Base-by-base conservation (phyloP, 2,797 vertebrate genomes). In the Hydrolagus colliei region DNA sequence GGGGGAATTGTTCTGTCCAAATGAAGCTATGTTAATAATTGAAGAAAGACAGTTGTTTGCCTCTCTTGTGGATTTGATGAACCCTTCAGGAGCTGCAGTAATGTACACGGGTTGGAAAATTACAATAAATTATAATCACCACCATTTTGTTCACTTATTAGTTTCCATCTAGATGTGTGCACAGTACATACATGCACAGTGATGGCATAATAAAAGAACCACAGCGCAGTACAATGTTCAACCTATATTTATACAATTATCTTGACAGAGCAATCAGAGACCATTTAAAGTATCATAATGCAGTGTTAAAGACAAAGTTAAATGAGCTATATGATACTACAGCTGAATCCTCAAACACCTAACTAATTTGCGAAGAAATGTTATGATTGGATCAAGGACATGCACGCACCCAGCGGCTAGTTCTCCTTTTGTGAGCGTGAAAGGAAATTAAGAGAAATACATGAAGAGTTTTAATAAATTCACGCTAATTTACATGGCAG, bases 181-280 rank as follows among this genome's bases (percentile, higher is more conserved):
- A 65, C 65, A 84, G 41, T 84, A 41, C 16, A 13, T 35, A 65
- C 68, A 32, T 71, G 67, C 65, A 63, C 79, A 84, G 32, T 84
- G 79, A 84, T 71, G 65, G 32, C 65, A 71, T 63, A 84, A 84
- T 67, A 84, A 68, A 84, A 84, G 79, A 84, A 67, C 65, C 71
- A 35, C 63, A 84, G 22, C 41, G 71, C 79, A 68, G 79, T 18
- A 35, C 67, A 84, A 84, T 84, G 62, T 35, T 84, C 20, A 84
- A 84, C 79, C 79, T 84, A 71, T 71, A 84, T 71, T 84, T 84
- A 84, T 71, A 35, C 71, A 84, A 84, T 84, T 84, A 84, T 84
- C 79, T 84, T 84, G 65, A 84, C 79, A 84, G 79, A 84, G 79
- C 79, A 84, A 84, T 84, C 79, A 84, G 79, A 84, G 79, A 84